phyloP scores from a whole-genome alignment of 2,888 invertebrate species.

The Leptopilina syphax region DNA sequence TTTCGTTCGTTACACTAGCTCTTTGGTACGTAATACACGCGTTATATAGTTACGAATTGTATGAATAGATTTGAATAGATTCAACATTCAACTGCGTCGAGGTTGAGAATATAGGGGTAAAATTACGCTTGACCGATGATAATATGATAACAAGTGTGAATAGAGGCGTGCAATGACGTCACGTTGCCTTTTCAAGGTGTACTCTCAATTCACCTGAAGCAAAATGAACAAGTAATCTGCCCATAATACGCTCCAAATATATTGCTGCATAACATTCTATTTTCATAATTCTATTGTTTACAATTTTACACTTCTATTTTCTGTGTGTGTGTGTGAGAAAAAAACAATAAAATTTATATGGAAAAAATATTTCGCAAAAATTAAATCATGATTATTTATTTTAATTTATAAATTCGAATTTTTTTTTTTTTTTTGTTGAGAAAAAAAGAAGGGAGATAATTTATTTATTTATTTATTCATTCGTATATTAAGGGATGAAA shows the following conservation, averaged over 20 bases:
- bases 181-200: conserved; percentile 49
- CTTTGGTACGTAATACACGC: neutral
- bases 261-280: neutral
- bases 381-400: too few relatives aligned
- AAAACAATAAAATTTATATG: too few relatives aligned
- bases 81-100: conserved; percentile 21
- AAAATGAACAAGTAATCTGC: conserved; percentile 12
- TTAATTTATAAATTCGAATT: too few relatives aligned
- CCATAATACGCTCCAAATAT: neutral
- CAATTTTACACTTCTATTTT: neutral
- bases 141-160: conserved; percentile 63
- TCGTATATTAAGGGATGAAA: too few relatives aligned
- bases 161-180: conserved; percentile 61
- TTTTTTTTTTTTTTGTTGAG: too few relatives aligned
- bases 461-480: too few relatives aligned
- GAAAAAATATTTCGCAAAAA: too few relatives aligned
- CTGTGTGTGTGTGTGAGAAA: too few relatives aligned
- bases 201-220: conserved; percentile 17
- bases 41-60: conserved; percentile 21
- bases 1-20: neutral
- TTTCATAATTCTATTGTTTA: neutral
- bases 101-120: conserved; percentile 47
- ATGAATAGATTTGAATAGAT: conserved; percentile 37
- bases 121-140: conserved; percentile 60
- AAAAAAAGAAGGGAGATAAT: too few relatives aligned